Base-by-base conservation (phyloP, 2,888 invertebrate genomes). In the Eupithecia subfuscata region DNA sequence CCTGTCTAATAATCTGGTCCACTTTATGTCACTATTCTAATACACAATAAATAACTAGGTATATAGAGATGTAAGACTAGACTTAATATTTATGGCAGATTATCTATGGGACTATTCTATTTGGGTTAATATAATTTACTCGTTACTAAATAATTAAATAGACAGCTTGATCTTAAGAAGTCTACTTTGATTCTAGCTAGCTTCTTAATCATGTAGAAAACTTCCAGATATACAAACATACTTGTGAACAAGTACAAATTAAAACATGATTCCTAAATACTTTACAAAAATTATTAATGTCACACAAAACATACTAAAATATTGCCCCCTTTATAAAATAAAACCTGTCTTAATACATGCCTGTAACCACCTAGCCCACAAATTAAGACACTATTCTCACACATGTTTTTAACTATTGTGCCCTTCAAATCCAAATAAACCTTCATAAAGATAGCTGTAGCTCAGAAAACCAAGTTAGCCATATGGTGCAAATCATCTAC, bases 1-100 rank as follows among this genome's bases (percentile, higher is more conserved):
- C 90, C 92, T 89, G 89, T 91, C 86, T 67, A 67, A 90, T 92
- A 91, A 85, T 89, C 90, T 94, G 94, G 94, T 94, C 94, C 94
- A 88, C 88, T 84, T 89, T 87, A 86, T 75, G 78, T 83, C 82
- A 83, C 76, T 77, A 76, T 78, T 76, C 77, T 77, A 78, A 79
- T 75, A 80, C 79, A 78, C 9, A 8, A 40, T 74, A 45, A 69
- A 71, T 75, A 70, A 70, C 52, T 75, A 60, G 60, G 25, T 60
- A 60, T 60, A 73, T 72, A 70, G 40, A 68, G 48, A 65, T 45
- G 22, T 75, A 69, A 75, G 45, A 78, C 75, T 74, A 77, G 56
- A 65, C 73, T 74, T 80, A 77, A 71, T 71, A 71, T 69, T 77
- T 79, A 78, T 70, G 78, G 78, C 78, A 56, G 52, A 80, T 70